Base-by-base conservation (phyloP, 2,888 invertebrate species). In the Drosophila putrida region DNA sequence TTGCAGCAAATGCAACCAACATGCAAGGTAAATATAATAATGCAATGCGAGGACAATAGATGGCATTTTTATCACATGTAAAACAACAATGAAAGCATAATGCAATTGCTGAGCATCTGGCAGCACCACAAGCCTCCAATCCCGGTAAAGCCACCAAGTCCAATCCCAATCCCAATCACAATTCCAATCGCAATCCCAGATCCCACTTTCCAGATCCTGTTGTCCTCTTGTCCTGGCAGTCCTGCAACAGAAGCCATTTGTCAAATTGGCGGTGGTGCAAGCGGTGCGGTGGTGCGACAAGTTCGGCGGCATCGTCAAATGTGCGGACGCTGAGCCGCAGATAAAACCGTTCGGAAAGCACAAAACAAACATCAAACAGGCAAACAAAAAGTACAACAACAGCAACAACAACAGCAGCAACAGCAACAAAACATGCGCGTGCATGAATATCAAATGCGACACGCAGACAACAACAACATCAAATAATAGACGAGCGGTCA, bases 201-300 rank as follows among this genome's bases (percentile, higher is more conserved):
- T 84, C 67, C 81, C 82, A 82, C 15, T 11, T 49, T 11, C 66
- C 62, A 57, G 46, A 35, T 62, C 38, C 61, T 20, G 20, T 20
- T 20, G 20, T 20, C 20, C 20, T 20, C 64, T 44, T 66, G 64
- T 68, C 61, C 82, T 71, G 88, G 82, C 68, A 66, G 64, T 80
- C 77, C 65, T 71, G 80, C 60, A 88, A 82, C 90, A 90, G 91
- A 91, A 88, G 78, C 85, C 90, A 90, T 90, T 91, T 90, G 90
- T 91, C 90, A 90, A 91, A 80, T 78, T 61, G 59, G 65, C 46
- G 69, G 43, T 57, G 51, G 53, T 27, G 39, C 35, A 51, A 51
- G 20, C 20, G 43, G 66, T 20, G 60, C n/a, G 53, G 50, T 25
- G 67, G 50, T 27, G 47, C 43, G 61, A 33, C 46, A 43, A n/a